Conservation (phyloP, 2,888 invertebrate genomes). For the Ctena decussata region DNA sequence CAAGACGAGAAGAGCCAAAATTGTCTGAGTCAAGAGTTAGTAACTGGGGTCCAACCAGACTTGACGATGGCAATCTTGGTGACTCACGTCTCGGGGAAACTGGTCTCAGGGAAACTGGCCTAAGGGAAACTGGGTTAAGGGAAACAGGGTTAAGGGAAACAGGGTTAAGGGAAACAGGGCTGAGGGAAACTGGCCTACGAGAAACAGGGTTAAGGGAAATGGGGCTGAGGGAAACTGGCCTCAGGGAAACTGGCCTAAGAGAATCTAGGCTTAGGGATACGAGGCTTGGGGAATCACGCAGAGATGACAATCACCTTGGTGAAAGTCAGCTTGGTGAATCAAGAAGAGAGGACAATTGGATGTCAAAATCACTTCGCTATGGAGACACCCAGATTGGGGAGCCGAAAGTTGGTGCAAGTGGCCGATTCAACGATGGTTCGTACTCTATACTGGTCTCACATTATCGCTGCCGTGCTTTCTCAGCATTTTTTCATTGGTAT, state of each 20-base stretch:
- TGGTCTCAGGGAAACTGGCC: neutral
- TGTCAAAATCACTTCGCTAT: constrained; percentile 9
- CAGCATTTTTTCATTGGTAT: neutral
- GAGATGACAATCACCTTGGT: neutral
- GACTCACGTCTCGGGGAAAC: neutral
- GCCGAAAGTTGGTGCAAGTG: neutral
- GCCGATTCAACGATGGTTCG: constrained; percentile 60
- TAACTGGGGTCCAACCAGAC: neutral
- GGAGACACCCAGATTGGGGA: neutral
- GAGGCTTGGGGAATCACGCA: constrained; percentile 27
- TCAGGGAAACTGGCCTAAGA: neutral
- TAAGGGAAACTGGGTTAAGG: neutral
- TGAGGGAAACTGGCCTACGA: neutral
- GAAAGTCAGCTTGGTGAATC: neutral
- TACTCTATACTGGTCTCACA: constrained; percentile 26
- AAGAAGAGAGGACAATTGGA: constrained; percentile 9
- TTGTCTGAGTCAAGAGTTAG: constrained; percentile 7
- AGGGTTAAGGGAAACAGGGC: constrained; percentile 38
- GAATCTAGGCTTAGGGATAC: constrained; percentile 46
- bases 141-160: constrained; percentile 4
- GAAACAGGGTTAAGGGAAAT: neutral
- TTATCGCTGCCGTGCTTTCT: constrained; percentile 3
- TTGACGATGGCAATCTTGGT: neutral
- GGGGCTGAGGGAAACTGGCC: neutral
- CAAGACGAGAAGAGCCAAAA: constrained; percentile 1